Conservation (phyloP, 1,140 invertebrate species). For the Pogonognathellus flavescens region DNA sequence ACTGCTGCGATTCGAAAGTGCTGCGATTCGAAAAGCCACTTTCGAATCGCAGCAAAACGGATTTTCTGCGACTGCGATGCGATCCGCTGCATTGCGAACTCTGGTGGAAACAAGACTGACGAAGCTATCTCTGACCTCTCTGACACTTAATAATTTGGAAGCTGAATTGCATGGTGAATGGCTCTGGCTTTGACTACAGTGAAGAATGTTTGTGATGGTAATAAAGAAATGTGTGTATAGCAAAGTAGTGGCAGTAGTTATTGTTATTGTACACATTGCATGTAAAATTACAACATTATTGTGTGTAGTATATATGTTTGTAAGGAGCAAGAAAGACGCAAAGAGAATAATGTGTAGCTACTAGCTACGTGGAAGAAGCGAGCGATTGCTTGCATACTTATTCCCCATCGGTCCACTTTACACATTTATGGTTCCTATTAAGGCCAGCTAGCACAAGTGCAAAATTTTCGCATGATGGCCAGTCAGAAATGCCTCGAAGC, state of each 20-base stretch:
- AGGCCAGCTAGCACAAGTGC: constrained; percentile 25
- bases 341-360: neutral
- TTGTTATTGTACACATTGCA: neutral
- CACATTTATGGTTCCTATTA: constrained; percentile 48
- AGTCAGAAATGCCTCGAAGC: constrained; percentile 49
- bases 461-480: constrained; percentile 49
- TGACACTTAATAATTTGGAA: too few species aligned
- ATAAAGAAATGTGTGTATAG: neutral
- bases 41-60: too few species aligned
- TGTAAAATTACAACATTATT: neutral
- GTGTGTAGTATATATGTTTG: neutral
- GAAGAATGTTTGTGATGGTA: too few species aligned
- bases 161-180: too few species aligned
- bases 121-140: too few species aligned
- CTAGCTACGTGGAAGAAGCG: neutral
- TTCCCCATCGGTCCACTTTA: constrained; percentile 42
- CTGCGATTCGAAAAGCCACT: too few species aligned
- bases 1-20: too few species aligned
- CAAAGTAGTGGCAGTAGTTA: neutral
- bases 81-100: too few species aligned
- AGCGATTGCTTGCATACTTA: constrained; percentile 17
- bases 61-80: too few species aligned
- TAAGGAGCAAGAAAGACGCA: neutral
- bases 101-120: too few species aligned
- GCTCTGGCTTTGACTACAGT: too few species aligned